Evolutionary conservation across 2,888 invertebrate species (phyloP).

Genomic region (Alsophila aescularia): DNA sequence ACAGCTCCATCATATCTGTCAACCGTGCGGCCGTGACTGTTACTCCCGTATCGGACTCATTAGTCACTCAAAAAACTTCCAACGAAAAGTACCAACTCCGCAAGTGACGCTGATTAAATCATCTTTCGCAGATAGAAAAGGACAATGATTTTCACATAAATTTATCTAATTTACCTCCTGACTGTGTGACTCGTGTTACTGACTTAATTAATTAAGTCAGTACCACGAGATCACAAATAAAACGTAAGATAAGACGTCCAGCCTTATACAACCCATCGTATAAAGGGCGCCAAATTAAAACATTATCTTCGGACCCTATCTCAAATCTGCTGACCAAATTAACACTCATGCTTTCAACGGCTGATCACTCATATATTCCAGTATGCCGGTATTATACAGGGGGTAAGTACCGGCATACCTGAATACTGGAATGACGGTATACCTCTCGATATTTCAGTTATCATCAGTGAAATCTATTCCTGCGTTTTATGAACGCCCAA

Average conservation of each 20-base stretch:
- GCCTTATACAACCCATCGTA: not conserved
- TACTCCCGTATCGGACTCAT: too few species aligned
- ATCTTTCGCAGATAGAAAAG: too few species aligned
- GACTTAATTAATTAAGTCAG: not conserved
- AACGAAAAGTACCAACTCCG: too few species aligned
- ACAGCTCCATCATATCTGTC: too few species aligned
- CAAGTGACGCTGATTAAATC: too few species aligned
- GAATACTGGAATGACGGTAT: slow-evolving; percentile 13
- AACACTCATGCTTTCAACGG: slow-evolving; percentile 9
- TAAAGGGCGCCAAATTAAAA: slow-evolving; percentile 5
- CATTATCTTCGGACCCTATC: slow-evolving; percentile 2
- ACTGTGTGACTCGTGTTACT: too few species aligned
- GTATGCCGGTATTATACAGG: not conserved
- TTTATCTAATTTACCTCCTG: not conserved
- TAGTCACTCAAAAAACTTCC: too few species aligned
- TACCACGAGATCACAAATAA: not conserved
- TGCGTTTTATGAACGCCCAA: slow-evolving; percentile 28
- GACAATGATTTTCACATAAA: too few species aligned
- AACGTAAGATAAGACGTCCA: not conserved
- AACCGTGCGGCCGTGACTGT: too few species aligned
- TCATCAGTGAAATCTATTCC: slow-evolving; percentile 33
- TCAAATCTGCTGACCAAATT: slow-evolving; percentile 11
- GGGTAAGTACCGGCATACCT: not conserved
- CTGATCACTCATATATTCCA: not conserved
- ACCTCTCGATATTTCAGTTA: slow-evolving; percentile 32